Evolutionary conservation across 2,113 vertebrate species (phyloP).

Genomic region (Eudyptes chrysolophus): DNA sequence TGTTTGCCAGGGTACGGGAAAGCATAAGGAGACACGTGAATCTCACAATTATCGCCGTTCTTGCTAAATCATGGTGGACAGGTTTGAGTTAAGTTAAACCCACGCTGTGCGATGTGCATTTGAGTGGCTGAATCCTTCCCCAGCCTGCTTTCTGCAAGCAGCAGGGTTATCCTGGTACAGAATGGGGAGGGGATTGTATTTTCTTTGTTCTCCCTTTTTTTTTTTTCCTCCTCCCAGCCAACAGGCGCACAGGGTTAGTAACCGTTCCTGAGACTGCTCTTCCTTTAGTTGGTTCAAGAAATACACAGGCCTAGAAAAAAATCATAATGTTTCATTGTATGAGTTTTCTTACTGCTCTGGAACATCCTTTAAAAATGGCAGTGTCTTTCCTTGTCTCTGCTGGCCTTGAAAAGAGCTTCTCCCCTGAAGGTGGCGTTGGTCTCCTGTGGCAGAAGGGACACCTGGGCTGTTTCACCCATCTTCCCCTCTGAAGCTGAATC

Average conservation of each 20-base stretch:
- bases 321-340: not conserved
- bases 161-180: not conserved
- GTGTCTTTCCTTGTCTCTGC: not conserved
- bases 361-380: not conserved
- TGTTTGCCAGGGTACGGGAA: not conserved
- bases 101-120: not conserved
- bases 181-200: not conserved
- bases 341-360: not conserved
- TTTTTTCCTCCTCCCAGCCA: not conserved
- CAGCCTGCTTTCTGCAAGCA: not conserved
- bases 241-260: not conserved
- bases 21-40: not conserved
- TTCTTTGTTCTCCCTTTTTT: not conserved
- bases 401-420: not conserved
- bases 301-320: not conserved
- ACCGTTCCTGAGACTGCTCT: not conserved
- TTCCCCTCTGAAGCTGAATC: not conserved
- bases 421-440: not conserved
- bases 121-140: not conserved
- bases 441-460: not conserved
- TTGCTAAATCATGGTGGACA: not conserved
- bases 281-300: not conserved
- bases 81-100: not conserved
- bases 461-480: not conserved
- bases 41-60: rapidly evolving